A percentile compares a stretch with the other conserved stretches of the same genome.
Evolutionary conservation across 2,797 vertebrate genomes (phyloP).

Genomic region (Florisuga fusca): DNA sequence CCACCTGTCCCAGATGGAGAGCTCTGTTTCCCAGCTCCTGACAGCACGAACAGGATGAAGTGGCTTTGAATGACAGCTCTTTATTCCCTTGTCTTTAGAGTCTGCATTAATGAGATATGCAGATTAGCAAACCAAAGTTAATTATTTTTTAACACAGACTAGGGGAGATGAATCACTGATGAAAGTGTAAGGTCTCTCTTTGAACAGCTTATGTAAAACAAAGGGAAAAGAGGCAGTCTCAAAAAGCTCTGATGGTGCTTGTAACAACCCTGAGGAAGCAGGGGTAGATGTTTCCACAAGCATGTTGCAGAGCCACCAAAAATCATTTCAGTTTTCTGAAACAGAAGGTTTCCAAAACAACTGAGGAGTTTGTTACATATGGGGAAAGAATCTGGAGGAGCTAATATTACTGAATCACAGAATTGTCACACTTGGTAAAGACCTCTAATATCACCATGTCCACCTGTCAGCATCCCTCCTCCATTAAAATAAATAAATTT

Average conservation of each 20-base stretch:
- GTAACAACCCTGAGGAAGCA: background rate
- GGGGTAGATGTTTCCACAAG: background rate
- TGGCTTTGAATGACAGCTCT: background rate
- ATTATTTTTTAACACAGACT: constrained; percentile 47
- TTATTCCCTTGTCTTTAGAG: constrained; percentile 13
- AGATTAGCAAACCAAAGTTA: constrained; percentile 42
- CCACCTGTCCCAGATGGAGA: background rate
- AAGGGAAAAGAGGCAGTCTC: background rate
- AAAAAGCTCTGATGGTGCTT: background rate
- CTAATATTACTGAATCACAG: background rate
- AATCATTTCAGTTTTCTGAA: background rate
- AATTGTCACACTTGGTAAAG: too few species aligned
- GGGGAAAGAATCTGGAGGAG: background rate
- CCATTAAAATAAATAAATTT: too few species aligned
- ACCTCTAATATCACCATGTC: too few species aligned
- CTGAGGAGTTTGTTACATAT: background rate
- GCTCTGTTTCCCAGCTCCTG: background rate
- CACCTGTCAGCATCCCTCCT: too few species aligned
- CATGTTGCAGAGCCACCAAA: background rate
- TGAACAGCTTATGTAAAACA: background rate
- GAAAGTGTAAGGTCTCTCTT: constrained; percentile 21
- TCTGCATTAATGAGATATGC: constrained; percentile 40
- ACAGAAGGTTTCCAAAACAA: background rate
- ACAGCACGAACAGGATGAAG: background rate
- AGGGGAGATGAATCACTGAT: constrained; percentile 45